Conservation (phyloP, 2,113 vertebrate species). For the Gobiocypris rarus region DNA sequence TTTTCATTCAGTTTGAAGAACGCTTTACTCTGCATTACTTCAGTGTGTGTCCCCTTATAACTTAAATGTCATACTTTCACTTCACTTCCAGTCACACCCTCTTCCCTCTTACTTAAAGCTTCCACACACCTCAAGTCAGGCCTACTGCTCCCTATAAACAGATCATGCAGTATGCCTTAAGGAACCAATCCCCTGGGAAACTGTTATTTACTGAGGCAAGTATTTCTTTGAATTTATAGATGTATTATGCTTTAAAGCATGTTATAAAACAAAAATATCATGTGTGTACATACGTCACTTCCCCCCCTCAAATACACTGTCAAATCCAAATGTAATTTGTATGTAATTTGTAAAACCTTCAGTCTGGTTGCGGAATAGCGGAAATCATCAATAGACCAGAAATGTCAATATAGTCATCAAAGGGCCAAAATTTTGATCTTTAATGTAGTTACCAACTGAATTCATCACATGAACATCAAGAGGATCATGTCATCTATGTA, state of each 20-base stretch:
- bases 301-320: background rate
- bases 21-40: background rate
- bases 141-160: background rate
- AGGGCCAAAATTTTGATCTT: background rate
- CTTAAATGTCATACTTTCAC: background rate
- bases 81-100: background rate
- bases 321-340: background rate
- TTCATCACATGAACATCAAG: constrained; percentile 34
- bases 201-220: no score
- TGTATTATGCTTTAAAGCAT: no score
- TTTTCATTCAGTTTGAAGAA: background rate
- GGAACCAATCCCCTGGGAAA: background rate
- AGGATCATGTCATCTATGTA: constrained; percentile 14
- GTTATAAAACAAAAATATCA: no score
- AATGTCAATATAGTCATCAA: no score
- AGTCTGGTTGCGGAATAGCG: background rate
- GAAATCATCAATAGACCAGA: no score
- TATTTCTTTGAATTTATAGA: no score
- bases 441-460: background rate
- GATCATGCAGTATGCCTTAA: background rate
- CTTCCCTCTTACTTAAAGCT: background rate
- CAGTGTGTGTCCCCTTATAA: background rate
- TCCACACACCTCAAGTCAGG: background rate
- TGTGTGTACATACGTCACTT: background rate
- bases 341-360: background rate